Evolutionary conservation across 64 coral and sea anemone genomes (phyloP).

Genomic region (Pocillopora verrucosa): DNA sequence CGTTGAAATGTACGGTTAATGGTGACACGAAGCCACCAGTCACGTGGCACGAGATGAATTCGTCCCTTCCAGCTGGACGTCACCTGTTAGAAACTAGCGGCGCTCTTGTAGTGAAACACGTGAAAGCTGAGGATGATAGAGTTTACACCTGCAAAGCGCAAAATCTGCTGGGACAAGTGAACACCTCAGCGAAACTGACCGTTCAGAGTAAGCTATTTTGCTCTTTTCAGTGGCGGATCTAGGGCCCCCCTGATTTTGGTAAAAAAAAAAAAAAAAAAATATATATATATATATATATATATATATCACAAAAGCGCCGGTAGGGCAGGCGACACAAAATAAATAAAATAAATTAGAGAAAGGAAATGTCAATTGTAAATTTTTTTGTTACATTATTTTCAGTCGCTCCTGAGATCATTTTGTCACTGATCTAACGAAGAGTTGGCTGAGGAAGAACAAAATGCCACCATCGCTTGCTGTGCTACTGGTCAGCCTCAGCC

Average conservation of each 20-base stretch:
- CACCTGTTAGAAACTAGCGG: slow-evolving; percentile 3
- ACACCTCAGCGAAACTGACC: background rate
- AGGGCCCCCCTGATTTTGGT: too few relatives aligned
- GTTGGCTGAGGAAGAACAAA: slow-evolving; percentile 18
- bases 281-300: too few relatives aligned
- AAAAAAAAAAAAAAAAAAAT: too few relatives aligned
- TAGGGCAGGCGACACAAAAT: background rate
- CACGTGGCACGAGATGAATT: slow-evolving; percentile 46
- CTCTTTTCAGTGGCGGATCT: background rate
- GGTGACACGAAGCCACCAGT: slow-evolving; percentile 41
- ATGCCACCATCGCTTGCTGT: background rate
- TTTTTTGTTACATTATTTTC: background rate
- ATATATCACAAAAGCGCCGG: background rate
- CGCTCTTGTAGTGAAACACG: background rate
- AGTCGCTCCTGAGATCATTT: background rate
- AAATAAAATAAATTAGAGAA: too few relatives aligned
- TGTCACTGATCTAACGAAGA: background rate
- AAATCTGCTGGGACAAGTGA: too few relatives aligned
- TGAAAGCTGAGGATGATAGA: background rate
- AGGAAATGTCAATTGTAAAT: too few relatives aligned
- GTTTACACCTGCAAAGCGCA: background rate
- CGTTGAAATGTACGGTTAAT: slow-evolving; percentile 39
- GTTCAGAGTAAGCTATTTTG: background rate
- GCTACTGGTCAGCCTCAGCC: slow-evolving; percentile 20
- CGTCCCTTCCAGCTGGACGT: background rate